Evolutionary conservation across 2,113 vertebrate species (phyloP), one percentile per base, ranked within the genome.

Genomic region (Syngnathoides biaculeatus): DNA sequence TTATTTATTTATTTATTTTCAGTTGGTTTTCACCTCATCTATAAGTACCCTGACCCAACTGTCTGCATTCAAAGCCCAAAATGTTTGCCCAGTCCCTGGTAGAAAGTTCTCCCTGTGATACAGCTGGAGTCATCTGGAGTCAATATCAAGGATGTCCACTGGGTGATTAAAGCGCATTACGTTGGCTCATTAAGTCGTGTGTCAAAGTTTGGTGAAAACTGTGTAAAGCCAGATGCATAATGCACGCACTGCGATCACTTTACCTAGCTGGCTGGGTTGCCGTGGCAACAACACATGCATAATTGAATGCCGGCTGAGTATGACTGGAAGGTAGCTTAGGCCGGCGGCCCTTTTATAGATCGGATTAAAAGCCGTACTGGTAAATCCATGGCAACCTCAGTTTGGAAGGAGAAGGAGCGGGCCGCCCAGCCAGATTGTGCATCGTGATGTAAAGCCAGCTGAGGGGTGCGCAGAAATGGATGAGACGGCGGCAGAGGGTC

Each of bases 241-340:
- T 94, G 94, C 88, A 93, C 48, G 43, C 69, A 68, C 79, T 12
- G 68, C 63, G 91, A 94, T 98, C 95, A 88, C 87, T 94, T 97
- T 97, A 95, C 86, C 80, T 65, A 78, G 78, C 79, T 77, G 86
- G 79, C 79, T 92, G 73, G 87, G 95, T 97, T 95, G 94, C 95
- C 93, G 95, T 96, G 94, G 95, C 79, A 89, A 91, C 88, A 64
- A 50, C 57, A 6, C 91, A 95, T 98, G 67, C 83, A 98, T 98
- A 95, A 97, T 98, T 98, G 84, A 98, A 66, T 3, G 71, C 73
- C 84, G 66, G 83, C 79, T 43, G 57, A 84, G 90, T 73, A 79
- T 38, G 84, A 82, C 89, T 72, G 83, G n/a, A 74, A 71, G 73
- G 72, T 87, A 89, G 91, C 92, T 92, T 88, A 75, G 87, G 87